Base-by-base conservation (phyloP, 2,888 invertebrate species). In the Dermolepida albohirtum region DNA sequence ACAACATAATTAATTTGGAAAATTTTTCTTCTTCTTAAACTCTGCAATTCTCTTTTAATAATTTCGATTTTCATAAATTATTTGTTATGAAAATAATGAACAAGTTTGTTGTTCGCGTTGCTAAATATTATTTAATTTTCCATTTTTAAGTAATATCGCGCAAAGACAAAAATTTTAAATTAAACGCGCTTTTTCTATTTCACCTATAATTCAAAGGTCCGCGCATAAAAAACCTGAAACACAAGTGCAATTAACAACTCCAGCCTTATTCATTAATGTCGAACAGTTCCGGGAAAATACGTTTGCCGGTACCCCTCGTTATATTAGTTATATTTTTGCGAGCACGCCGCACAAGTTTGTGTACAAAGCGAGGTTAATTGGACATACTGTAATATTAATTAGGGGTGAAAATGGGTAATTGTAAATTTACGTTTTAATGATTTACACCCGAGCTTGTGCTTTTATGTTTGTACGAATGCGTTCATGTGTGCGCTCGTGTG, bases 381-480 rank as follows among this genome's bases (percentile, higher is more conserved):
- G 52, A 52, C 64, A 65, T 34, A 64, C 51, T 65, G 64, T 65
- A 54, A 65, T 65, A 54, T 65, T 65, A 65, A 65, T 65, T 65
- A 65, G 52, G 54, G 43, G 59, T 62, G 59, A 62, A 62, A 62
- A 47, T 34, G 59, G 59, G 34, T 34, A 62, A 62, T 62, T 47
- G 59, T 62, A 34, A 62, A 62, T 62, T 47, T 62, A 47, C 47
- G 59, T 47, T 62, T 62, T 62, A 47, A 62, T 62, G 59, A 62
- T 62, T 62, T 62, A 47, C 34, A 39, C n/a, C 16, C 16, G 34
- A n/a, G 16, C n/a, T 16, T 34, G 34, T 8, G 34, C 34, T 34
- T 34, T 34, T 34, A 16, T 10, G 47, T n/a, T 17, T 17, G 16
- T n/a, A 17, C 54, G 11, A 14, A 11, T 54, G 16, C 39, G 40